These are phyloP conservation scores for Poecilia wingei DNA, from an alignment of 2,797 vertebrate species.

Conservation along the genomic window DNA sequence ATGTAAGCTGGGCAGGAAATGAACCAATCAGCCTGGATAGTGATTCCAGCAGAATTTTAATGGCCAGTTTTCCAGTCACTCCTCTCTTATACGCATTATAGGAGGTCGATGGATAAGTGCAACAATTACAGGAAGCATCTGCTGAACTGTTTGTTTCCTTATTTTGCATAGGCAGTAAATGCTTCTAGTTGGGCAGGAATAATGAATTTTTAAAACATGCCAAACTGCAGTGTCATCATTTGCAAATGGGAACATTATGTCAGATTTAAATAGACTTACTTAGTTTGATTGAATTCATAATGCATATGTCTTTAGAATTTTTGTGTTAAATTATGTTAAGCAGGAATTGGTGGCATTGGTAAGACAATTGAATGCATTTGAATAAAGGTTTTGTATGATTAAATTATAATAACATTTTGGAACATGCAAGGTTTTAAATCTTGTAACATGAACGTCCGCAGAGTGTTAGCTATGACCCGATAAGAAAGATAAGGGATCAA, in stretches of 20 bases:
- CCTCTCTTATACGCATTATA: conserved; percentile 28
- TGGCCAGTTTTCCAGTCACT: conserved; percentile 30
- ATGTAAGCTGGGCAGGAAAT: conserved; percentile 25
- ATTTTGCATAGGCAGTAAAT: conserved; percentile 8
- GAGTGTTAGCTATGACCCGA: not conserved
- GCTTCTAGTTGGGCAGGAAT: conserved; percentile 13
- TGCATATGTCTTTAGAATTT: not conserved
- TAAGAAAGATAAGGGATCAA: not conserved
- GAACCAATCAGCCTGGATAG: conserved; percentile 9
- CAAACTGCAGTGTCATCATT: conserved; percentile 1
- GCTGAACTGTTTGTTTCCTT: conserved; percentile 29
- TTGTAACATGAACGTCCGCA: not conserved
- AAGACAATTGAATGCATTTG: not conserved
- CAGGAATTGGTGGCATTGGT: not conserved
- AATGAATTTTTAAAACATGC: conserved; percentile 1
- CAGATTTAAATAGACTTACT: not conserved
- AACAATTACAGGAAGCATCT: conserved; percentile 37
- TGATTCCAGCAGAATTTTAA: conserved; percentile 23
- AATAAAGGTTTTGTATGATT: not conserved
- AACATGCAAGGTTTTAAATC: not conserved
- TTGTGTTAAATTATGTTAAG: not conserved
- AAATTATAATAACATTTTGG: not conserved
- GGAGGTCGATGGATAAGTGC: conserved; percentile 26
- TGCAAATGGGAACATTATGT: not conserved
- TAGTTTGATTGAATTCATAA: not conserved